Percentiles rank a stretch among this genome's conserved stretches.
Evolutionary conservation across 2,797 vertebrate genomes (phyloP).

Genomic region (Brachyrhaphis roseni): DNA sequence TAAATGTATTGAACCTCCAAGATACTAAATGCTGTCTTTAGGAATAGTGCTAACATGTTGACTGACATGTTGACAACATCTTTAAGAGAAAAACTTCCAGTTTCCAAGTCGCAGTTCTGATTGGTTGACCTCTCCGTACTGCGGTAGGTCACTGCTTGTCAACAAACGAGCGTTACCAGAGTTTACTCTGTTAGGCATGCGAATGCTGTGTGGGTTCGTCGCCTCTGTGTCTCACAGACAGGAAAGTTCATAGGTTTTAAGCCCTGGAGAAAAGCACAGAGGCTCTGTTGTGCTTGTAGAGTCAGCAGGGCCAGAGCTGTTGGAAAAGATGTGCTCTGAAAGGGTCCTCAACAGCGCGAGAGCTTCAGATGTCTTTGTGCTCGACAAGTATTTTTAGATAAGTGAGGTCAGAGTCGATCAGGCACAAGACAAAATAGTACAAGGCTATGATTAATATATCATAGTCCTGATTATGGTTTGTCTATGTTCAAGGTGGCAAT

Average conservation of each 20-base stretch:
- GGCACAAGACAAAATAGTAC: constrained; percentile 8
- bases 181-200: constrained; percentile 40
- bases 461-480: neutral
- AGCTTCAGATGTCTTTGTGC: constrained; percentile 6
- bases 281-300: constrained; percentile 22
- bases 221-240: neutral
- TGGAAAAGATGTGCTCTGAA: constrained; percentile 40
- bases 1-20: neutral
- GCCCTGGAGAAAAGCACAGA: constrained; percentile 27
- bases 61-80: constrained; percentile 14
- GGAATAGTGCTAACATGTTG: neutral
- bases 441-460: neutral
- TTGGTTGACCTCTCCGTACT: constrained; percentile 27
- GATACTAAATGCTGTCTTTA: constrained; percentile 10
- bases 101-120: constrained; percentile 9
- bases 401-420: neutral
- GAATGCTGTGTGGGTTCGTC: constrained; percentile 22
- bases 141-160: constrained; percentile 47
- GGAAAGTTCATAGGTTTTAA: constrained; percentile 8
- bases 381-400: neutral
- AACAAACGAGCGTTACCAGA: constrained; percentile 52
- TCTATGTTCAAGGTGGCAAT: constrained; percentile 1
- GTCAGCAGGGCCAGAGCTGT: constrained; percentile 7
- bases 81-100: constrained; percentile 10
- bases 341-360: constrained; percentile 8